Conservation (phyloP, 2,888 invertebrate species). For the Ligdia adustata region DNA sequence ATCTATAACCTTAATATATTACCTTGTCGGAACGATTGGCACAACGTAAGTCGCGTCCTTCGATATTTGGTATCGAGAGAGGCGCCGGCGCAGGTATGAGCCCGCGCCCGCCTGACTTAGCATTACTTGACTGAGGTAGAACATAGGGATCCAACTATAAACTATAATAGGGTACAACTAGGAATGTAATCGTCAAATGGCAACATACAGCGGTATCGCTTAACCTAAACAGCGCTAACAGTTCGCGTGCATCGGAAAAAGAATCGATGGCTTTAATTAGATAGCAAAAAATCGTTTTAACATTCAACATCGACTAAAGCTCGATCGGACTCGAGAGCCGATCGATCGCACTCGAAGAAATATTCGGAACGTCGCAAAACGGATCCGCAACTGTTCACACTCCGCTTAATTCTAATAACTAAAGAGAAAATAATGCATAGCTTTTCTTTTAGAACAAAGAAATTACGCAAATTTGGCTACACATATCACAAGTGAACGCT, state of each 20-base stretch:
- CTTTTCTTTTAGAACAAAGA: slow-evolving; percentile 83
- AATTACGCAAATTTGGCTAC: slow-evolving; percentile 83
- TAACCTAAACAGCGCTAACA: slow-evolving; percentile 62
- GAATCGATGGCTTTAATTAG: slow-evolving; percentile 39
- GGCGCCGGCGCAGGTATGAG: slow-evolving; percentile 36
- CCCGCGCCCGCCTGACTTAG: slow-evolving; percentile 73
- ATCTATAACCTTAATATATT: slow-evolving; percentile 77
- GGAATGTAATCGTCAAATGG: slow-evolving; percentile 79
- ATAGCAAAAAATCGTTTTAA: slow-evolving; percentile 31
- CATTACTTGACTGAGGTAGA: slow-evolving; percentile 81
- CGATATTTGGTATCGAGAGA: slow-evolving; percentile 72
- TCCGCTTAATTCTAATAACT: slow-evolving; percentile 54
- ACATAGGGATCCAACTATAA: slow-evolving; percentile 76
- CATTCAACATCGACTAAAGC: slow-evolving; percentile 48
- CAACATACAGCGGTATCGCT: slow-evolving; percentile 77
- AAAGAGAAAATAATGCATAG: slow-evolving; percentile 75
- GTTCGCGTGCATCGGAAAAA: slow-evolving; percentile 55
- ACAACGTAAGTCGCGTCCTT: slow-evolving; percentile 71
- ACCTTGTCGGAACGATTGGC: slow-evolving; percentile 79
- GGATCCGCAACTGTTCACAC: slow-evolving; percentile 46
- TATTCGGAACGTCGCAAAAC: slow-evolving; percentile 46
- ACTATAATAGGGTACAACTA: slow-evolving; percentile 74
- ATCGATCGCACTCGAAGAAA: slow-evolving; percentile 45
- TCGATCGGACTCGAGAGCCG: slow-evolving; percentile 55
- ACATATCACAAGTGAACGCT: slow-evolving; percentile 83